phyloP scores from a whole-genome alignment of 2,888 invertebrate species.

The Agrochola circellaris region DNA sequence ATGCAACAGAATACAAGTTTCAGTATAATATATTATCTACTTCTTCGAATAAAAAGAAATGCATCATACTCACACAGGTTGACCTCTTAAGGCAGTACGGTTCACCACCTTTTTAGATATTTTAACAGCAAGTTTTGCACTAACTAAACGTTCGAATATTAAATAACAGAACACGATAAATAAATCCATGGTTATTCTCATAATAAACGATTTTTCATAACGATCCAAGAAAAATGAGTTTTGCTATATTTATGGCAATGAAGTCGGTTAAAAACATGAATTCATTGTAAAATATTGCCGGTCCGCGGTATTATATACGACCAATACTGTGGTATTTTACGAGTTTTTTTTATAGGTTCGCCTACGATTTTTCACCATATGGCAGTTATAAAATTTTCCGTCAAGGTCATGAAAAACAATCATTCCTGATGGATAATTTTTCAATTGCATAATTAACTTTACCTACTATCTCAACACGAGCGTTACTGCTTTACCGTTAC shows the following conservation, averaged over 20 bases:
- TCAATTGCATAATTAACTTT: slow-evolving; percentile 48
- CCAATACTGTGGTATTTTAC: slow-evolving; percentile 74
- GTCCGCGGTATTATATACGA: slow-evolving; percentile 73
- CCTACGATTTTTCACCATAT: slow-evolving; percentile 73
- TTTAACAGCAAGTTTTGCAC: slow-evolving; percentile 64
- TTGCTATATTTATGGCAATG: slow-evolving; percentile 67
- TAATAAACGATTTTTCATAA: slow-evolving; percentile 71
- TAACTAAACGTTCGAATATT: slow-evolving; percentile 47
- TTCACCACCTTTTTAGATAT: slow-evolving; percentile 75
- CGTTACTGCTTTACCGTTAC: slow-evolving; percentile 11
- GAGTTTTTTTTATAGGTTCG: slow-evolving; percentile 74
- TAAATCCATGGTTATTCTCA: slow-evolving; percentile 69
- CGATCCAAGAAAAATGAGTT: slow-evolving; percentile 65
- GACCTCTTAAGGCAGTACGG: slow-evolving; percentile 60
- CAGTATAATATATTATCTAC: not conserved
- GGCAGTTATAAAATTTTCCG: slow-evolving; percentile 69
- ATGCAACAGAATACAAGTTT: not conserved
- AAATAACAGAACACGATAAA: slow-evolving; percentile 64
- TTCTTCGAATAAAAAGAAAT: not conserved
- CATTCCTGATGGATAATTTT: slow-evolving; percentile 39
- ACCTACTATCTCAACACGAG: slow-evolving; percentile 48
- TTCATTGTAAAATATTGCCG: slow-evolving; percentile 71
- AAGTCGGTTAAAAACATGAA: slow-evolving; percentile 67
- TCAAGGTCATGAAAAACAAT: slow-evolving; percentile 57
- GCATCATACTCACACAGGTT: slow-evolving; percentile 73